Evolutionary conservation across 2,888 invertebrate genomes (phyloP), one percentile per base, ranked within the genome.

Genomic region (Hypercompe scribonia): DNA sequence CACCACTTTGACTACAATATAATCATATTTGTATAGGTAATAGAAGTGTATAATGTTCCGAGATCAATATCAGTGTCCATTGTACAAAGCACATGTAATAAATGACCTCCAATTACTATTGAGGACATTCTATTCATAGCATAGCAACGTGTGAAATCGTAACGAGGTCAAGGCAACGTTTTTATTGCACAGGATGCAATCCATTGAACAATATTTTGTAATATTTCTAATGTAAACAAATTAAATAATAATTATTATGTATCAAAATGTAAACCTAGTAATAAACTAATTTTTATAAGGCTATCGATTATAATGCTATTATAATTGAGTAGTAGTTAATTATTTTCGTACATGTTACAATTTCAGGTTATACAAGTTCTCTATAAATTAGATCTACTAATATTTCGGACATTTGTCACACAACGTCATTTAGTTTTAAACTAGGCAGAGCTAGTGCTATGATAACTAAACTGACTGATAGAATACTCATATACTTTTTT

Each of bases 121-220:
- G 46, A 71, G 65, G 50, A 36, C 65, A 71, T 24, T 68, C 46
- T 65, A 68, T 68, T 63, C 50, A 66, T 58, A 66, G 68, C 68
- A 61, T 69, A 39, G 68, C 50, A 63, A 70, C 63, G 63, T 71
- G 66, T 71, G 66, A 71, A 71, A 66, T 70, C 31, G 46, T 66
- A 66, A 61, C 50, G 42, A 42, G 68, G 67, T 64, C 46, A 39
- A 66, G 68, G 74, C 64, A 54, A 42, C 46, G 24, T 61, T 46
- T 39, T 66, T 66, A 34, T 65, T 67, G 42, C 42, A 63, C 70
- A 33, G 64, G 61, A 61, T 61, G 61, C 61, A 36, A 65, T 65
- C 65, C 13, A 65, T 36, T 36, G 65, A 34, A 34, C 34, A 36
- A 36, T 65, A 34, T 34, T 34, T 65, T 24, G 46, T 46, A 66